Evolutionary conservation across 2,797 vertebrate species (phyloP), one percentile per base, ranked within the genome.

Genomic region (Acipenser ruthenus): DNA sequence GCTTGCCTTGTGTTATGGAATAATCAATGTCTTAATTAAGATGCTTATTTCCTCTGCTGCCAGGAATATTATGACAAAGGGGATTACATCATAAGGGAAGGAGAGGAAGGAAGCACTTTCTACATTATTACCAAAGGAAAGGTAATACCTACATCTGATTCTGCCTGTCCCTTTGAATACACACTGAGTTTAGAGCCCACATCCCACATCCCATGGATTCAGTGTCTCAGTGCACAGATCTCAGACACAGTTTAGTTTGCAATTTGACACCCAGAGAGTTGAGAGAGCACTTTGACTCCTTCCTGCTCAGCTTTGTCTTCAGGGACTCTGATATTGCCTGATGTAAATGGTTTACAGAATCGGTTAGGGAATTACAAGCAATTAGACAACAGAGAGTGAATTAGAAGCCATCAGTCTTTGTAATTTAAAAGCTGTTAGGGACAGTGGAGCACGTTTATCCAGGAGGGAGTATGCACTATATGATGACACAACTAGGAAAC

Each of bases 51-150:
- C 69, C 55, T 67, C 60, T 52, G 66, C 9, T 74, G 60, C 74
- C 67, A 97, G 95, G 94, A 97, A 77, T 93, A 92, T 82, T 96
- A 95, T 72, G 88, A 94, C 83, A 93, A 89, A 77, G 91, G 87
- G 62, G 93, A 95, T 79, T 93, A 91, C 56, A 80, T 96, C 79
- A 96, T 97, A 78, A 86, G 93, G 56, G 89, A 98, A 80, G 94
- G 94, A 55, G 94, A 97, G 72, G 93, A 95, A 80, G 94, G 95
- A 71, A 95, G 89, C 71, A 97, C 94, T 10, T 97, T 98, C 79
- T 98, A 93, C 84, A 93, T 98, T 75, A 93, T 96, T 73, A 87
- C 93, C 15, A 93, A 93, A 82, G 94, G 95, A 79, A 93, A 92
- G 93, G 95, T 97, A 88, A 88, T 12, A 55, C 52, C n/a, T 55